phyloP scores from a whole-genome alignment of 2,797 vertebrate genomes.

The Sebastes reedi region DNA sequence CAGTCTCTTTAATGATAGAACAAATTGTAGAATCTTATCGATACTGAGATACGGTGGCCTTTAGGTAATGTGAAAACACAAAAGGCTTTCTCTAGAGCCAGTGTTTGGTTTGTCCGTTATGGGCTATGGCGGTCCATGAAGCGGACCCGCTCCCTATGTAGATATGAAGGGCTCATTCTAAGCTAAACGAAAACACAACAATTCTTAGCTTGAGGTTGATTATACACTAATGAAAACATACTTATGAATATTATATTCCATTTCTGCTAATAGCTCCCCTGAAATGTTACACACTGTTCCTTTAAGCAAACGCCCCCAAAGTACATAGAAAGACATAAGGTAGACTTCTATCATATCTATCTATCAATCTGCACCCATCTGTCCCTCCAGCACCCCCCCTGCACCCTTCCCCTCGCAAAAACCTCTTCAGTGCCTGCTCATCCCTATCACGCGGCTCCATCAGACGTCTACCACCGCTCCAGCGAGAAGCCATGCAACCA shows the following conservation, averaged over 20 bases:
- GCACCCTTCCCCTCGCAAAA: constrained; percentile 4
- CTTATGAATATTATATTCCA: no score
- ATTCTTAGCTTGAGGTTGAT: no score
- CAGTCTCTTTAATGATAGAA: background rate
- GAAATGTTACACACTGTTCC: no score
- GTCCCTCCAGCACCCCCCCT: constrained; percentile 17
- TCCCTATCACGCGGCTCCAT: constrained; percentile 59
- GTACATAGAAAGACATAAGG: background rate
- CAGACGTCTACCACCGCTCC: constrained; percentile 48
- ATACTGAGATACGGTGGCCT: background rate
- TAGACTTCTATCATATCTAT: constrained; percentile 16
- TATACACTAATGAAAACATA: no score
- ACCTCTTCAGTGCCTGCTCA: constrained; percentile 58
- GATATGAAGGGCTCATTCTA: no score
- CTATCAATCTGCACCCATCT: constrained; percentile 51
- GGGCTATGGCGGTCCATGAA: no score
- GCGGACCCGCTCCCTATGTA: no score
- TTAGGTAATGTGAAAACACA: background rate
- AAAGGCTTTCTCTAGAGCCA: no score
- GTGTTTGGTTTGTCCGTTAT: no score
- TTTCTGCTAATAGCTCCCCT: no score
- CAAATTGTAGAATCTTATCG: background rate
- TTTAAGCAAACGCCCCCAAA: constrained; percentile 7
- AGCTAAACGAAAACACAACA: no score
- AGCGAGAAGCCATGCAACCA: constrained; percentile 50